These are phyloP conservation scores for Cebus imitator DNA, from an alignment of 2,113 vertebrate genomes.

Conservation along the genomic window DNA sequence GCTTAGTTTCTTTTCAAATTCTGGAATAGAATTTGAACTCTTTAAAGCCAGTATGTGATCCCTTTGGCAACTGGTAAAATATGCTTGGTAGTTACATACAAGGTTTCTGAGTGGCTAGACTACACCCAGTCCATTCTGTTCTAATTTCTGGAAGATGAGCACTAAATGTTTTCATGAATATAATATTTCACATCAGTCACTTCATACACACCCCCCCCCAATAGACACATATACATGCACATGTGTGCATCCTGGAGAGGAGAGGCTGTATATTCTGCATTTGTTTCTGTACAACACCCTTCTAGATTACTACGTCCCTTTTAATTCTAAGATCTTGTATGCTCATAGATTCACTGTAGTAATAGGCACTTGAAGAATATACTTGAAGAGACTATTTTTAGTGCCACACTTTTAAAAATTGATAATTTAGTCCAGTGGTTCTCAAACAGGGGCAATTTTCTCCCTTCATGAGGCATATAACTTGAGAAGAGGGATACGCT, in stretches of 20 bases:
- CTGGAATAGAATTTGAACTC: neutral
- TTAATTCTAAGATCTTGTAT: neutral
- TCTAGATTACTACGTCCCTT: neutral
- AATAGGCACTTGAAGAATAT: neutral
- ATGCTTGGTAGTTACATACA: neutral
- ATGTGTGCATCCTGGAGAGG: neutral
- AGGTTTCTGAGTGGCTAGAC: neutral
- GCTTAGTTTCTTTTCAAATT: constrained; percentile 45
- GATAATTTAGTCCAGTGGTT: neutral
- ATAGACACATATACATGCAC: neutral
- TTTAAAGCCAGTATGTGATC: neutral
- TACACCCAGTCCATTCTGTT: neutral
- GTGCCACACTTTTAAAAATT: neutral
- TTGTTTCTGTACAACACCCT: neutral
- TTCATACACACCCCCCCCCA: neutral
- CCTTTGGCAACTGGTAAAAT: neutral
- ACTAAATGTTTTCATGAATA: neutral
- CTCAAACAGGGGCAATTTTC: neutral
- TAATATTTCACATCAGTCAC: neutral
- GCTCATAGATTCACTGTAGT: neutral
- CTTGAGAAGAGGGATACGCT: accelerated
- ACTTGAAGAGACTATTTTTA: neutral
- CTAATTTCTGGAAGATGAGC: neutral
- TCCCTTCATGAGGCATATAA: neutral
- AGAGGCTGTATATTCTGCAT: neutral